Evolutionary conservation across 2,113 vertebrate species (phyloP).

Genomic region (Vidua macroura): DNA sequence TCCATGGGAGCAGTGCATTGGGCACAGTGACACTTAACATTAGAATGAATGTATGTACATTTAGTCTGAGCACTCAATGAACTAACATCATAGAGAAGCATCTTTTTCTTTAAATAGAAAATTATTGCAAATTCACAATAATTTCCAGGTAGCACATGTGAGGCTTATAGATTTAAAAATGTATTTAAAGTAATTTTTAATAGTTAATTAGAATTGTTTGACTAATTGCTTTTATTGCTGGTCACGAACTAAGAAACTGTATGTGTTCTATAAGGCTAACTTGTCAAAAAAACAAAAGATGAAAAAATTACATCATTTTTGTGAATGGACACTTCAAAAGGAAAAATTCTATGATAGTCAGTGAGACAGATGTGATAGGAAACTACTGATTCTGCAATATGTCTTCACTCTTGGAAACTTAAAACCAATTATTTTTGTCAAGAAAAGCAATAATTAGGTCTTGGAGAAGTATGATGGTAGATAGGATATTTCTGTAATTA

Average conservation of each 20-base stretch:
- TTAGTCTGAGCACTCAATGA: neutral
- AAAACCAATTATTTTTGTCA: neutral
- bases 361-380: neutral
- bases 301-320: neutral
- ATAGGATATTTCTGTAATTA: neutral
- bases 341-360: neutral
- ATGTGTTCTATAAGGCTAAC: neutral
- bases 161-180: neutral
- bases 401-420: neutral
- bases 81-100: neutral
- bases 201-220: neutral
- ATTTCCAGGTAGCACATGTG: neutral
- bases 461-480: neutral
- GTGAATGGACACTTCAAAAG: neutral
- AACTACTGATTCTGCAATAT: neutral
- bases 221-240: neutral
- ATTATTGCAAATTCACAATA: neutral
- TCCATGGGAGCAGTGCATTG: neutral
- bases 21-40: neutral
- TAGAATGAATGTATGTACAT: neutral
- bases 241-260: neutral
- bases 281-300: neutral
- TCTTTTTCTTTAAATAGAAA: neutral
- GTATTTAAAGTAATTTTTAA: neutral
- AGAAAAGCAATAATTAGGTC: neutral